These are phyloP conservation scores for Netelia virgata DNA, from an alignment of 2,888 invertebrate species.

Conservation along the genomic window DNA sequence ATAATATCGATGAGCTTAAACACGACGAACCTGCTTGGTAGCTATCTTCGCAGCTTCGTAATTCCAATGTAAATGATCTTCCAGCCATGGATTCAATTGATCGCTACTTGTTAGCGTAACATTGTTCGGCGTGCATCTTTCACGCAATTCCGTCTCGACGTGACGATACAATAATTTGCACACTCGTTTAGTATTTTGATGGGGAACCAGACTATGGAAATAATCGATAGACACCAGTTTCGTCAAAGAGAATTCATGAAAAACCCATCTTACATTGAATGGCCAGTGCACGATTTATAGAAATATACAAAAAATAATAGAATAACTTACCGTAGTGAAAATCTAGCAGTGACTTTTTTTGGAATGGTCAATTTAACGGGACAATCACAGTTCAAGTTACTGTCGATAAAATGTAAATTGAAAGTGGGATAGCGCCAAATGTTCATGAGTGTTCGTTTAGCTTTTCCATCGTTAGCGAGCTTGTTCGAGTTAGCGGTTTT, in stretches of 20 bases:
- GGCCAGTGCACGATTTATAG: neutral
- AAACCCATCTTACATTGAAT: neutral
- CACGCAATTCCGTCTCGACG: constrained; percentile 62
- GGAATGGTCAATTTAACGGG: constrained; percentile 69
- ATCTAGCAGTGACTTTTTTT: constrained; percentile 69
- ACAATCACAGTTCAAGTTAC: constrained; percentile 51
- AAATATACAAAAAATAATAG: constrained; percentile 7
- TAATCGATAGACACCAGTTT: neutral
- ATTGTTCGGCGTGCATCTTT: constrained; percentile 71
- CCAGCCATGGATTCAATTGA: constrained; percentile 83
- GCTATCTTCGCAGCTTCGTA: constrained; percentile 84
- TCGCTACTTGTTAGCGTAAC: constrained; percentile 61
- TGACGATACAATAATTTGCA: constrained; percentile 61
- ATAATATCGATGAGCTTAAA: constrained; percentile 4
- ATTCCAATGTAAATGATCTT: constrained; percentile 81
- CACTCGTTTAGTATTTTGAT: constrained; percentile 67
- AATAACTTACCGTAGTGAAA: constrained; percentile 73
- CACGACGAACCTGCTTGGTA: constrained; percentile 81
- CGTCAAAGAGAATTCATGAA: too few relatives aligned
- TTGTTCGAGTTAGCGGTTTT: constrained; percentile 65
- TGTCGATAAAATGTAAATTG: constrained; percentile 72
- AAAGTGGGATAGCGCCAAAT: constrained; percentile 83
- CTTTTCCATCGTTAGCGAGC: constrained; percentile 63
- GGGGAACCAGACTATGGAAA: constrained; percentile 70
- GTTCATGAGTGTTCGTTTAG: constrained; percentile 80